Evolutionary conservation across 2,113 vertebrate species (phyloP).

Genomic region (Campylomormyrus tamandua): DNA sequence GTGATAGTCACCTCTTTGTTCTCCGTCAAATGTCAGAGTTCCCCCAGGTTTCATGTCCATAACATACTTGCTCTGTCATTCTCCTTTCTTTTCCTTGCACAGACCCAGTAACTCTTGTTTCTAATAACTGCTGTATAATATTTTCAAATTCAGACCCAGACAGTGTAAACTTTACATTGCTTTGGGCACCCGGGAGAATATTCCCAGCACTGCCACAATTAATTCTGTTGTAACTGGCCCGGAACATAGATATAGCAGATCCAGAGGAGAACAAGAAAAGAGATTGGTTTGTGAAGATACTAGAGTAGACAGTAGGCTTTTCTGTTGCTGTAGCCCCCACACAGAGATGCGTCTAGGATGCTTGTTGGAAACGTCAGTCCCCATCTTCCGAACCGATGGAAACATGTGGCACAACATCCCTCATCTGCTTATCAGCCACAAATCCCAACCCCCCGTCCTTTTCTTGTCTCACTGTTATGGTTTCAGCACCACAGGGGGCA

Average conservation of each 20-base stretch:
- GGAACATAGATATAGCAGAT: neutral
- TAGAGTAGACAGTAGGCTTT: neutral
- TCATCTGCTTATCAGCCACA: slow-evolving; percentile 3
- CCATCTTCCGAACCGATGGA: neutral
- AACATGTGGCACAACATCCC: neutral
- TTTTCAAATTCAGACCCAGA: neutral
- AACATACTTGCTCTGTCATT: slow-evolving; percentile 3
- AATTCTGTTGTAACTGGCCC: neutral
- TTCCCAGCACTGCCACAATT: neutral
- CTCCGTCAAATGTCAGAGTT: slow-evolving; percentile 11
- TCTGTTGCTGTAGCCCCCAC: neutral
- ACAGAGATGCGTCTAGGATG: too few species aligned
- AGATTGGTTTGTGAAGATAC: neutral
- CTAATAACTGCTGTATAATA: neutral
- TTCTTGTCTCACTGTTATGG: neutral
- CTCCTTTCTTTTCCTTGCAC: neutral
- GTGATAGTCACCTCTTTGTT: slow-evolving; percentile 5
- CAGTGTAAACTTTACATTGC: neutral
- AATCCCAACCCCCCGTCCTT: neutral
- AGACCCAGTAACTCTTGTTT: neutral
- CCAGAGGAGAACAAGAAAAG: neutral
- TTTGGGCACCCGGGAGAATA: neutral
- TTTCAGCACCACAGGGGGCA: neutral
- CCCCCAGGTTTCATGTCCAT: slow-evolving; percentile 1
- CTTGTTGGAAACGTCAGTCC: neutral